Percentiles rank a stretch among this genome's conserved stretches.
Conservation (phyloP, 1,140 invertebrate species). For the Drosophila nannoptera region DNA sequence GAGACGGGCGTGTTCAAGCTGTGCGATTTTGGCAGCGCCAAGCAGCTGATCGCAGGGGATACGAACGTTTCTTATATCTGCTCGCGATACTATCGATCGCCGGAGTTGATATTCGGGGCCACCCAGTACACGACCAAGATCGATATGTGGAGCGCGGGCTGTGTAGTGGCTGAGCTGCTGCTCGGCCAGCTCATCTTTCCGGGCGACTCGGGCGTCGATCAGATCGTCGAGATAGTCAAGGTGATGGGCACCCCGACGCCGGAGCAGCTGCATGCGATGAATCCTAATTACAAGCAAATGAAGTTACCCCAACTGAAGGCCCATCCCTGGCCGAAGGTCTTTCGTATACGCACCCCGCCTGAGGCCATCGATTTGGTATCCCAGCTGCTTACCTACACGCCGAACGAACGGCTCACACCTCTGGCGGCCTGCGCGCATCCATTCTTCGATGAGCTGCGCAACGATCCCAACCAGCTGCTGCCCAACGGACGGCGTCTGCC, state of each 20-base stretch:
- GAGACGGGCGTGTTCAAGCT: slow-evolving; percentile 98
- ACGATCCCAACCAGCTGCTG: slow-evolving; percentile 51
- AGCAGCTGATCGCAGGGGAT: slow-evolving; percentile 96
- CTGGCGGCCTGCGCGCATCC: slow-evolving; percentile 60
- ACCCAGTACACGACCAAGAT: slow-evolving; percentile 99
- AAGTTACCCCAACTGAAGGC: slow-evolving; percentile 99
- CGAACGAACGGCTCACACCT: slow-evolving; percentile 40
- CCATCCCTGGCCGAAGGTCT: slow-evolving; percentile 99
- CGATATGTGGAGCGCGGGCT: slow-evolving; percentile 99
- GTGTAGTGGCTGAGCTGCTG: slow-evolving; percentile 98
- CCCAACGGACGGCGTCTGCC: slow-evolving; percentile 53
- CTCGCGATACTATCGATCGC: slow-evolving; percentile 99
- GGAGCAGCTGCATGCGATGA: slow-evolving; percentile 99
- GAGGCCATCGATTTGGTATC: slow-evolving; percentile 68
- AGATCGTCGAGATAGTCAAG: slow-evolving; percentile 99
- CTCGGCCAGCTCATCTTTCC: slow-evolving; percentile 99
- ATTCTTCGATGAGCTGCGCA: slow-evolving; percentile 64
- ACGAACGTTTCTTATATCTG: slow-evolving; percentile 99
- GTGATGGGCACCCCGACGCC: slow-evolving; percentile 98
- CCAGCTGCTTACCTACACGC: slow-evolving; percentile 59
- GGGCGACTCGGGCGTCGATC: slow-evolving; percentile 99
- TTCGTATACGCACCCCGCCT: slow-evolving; percentile 55
- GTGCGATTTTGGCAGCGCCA: slow-evolving; percentile 99
- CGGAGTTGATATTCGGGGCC: slow-evolving; percentile 99
- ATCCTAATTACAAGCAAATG: slow-evolving; percentile 99